Percentiles rank a stretch among this genome's conserved stretches.
These are phyloP conservation scores for Cerastis rubricosa DNA, from an alignment of 2,888 invertebrate species.

Conservation along the genomic window DNA sequence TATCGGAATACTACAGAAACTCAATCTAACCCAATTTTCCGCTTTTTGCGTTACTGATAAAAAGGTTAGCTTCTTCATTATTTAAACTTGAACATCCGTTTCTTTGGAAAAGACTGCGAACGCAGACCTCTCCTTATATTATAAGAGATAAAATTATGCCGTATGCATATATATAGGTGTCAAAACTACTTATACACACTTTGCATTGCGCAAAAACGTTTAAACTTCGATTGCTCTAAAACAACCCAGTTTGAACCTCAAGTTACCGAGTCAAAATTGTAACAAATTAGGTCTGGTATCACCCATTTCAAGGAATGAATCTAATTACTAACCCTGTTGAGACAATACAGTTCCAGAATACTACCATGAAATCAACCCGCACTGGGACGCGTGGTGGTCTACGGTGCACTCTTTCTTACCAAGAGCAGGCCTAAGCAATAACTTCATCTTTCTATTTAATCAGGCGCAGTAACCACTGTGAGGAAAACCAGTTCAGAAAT, in stretches of 20 bases:
- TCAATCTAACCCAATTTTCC: slow-evolving; percentile 17
- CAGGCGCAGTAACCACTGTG: not conserved
- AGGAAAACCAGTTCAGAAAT: not conserved
- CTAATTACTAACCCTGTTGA: not conserved
- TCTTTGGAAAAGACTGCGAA: not conserved
- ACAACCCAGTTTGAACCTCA: not conserved
- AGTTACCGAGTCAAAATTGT: not conserved
- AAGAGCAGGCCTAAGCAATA: not conserved
- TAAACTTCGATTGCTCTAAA: not conserved
- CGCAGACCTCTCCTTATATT: not conserved
- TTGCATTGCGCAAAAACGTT: not conserved
- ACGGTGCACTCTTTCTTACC: not conserved
- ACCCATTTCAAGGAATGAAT: not conserved
- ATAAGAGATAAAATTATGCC: not conserved
- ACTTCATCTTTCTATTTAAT: not conserved
- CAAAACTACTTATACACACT: not conserved
- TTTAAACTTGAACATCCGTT: slow-evolving; percentile 3
- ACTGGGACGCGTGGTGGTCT: not conserved
- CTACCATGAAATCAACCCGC: not conserved
- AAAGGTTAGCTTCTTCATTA: slow-evolving; percentile 13
- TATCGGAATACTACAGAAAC: slow-evolving; percentile 15
- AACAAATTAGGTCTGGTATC: not conserved
- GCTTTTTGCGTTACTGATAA: not conserved
- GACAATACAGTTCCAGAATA: not conserved
- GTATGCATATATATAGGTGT: too few relatives aligned